Evolutionary conservation across 2,797 vertebrate genomes (phyloP).

Genomic region (Nyctibius grandis): DNA sequence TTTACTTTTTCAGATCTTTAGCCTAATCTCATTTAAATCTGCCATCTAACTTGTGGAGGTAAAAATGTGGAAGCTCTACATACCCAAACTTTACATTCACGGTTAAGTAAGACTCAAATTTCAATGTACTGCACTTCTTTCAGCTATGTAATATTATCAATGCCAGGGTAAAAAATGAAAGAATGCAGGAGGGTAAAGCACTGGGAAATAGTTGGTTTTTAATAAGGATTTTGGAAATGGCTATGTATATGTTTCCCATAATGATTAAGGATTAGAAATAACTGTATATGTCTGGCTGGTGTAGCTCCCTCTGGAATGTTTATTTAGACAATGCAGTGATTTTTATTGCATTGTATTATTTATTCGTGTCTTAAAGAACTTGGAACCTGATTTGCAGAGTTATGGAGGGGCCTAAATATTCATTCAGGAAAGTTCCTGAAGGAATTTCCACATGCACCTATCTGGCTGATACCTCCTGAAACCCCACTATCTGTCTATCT

Average conservation of each 20-base stretch:
- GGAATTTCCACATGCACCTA: rapidly evolving
- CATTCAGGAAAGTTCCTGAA: background rate
- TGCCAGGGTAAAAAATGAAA: background rate
- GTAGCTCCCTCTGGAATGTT: background rate
- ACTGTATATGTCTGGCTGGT: background rate
- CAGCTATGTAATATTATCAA: background rate
- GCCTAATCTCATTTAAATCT: background rate
- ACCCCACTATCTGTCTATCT: background rate
- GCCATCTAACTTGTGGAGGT: background rate
- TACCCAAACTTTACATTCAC: background rate
- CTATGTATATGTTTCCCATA: background rate
- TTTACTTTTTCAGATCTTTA: background rate
- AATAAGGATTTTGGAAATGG: background rate
- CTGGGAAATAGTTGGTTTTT: background rate
- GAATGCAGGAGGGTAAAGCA: background rate
- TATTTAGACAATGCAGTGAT: background rate
- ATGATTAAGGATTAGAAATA: background rate
- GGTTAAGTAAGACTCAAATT: background rate
- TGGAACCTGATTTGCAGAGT: background rate
- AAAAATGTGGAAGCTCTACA: background rate
- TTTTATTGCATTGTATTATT: background rate
- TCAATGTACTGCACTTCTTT: background rate
- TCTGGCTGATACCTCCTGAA: background rate
- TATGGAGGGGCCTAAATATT: background rate
- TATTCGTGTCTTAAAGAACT: background rate